phyloP scores from a whole-genome alignment of 2,113 vertebrate species.

The Otolemur garnettii region DNA sequence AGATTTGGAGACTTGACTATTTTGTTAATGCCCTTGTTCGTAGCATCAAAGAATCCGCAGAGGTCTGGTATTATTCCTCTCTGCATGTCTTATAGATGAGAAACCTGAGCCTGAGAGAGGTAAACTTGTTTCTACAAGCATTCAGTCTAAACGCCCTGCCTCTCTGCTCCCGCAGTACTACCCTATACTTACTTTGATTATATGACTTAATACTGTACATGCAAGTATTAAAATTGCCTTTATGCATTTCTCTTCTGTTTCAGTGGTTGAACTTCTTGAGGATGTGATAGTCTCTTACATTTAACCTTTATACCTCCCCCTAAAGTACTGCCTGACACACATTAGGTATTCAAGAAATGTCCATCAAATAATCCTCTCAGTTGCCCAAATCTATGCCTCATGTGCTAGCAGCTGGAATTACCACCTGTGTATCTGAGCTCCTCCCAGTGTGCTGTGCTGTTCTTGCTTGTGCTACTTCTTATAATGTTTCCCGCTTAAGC shows the following conservation, averaged over 20 bases:
- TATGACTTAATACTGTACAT: background rate
- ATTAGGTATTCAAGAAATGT: background rate
- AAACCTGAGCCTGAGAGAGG: background rate
- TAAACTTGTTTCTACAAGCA: background rate
- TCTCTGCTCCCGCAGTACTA: background rate
- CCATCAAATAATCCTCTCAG: rapidly evolving
- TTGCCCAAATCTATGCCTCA: background rate
- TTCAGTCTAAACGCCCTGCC: too few relatives aligned
- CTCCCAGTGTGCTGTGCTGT: background rate
- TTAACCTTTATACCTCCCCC: background rate
- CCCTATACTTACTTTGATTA: background rate
- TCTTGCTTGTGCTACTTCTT: background rate
- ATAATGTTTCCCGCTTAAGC: background rate
- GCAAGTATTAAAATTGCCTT: background rate
- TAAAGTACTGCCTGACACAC: background rate
- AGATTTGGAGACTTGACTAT: background rate
- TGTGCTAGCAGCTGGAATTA: background rate
- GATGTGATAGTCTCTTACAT: background rate
- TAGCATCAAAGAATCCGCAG: background rate
- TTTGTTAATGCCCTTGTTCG: background rate
- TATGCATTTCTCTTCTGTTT: background rate
- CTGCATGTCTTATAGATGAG: background rate
- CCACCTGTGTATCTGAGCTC: too few relatives aligned
- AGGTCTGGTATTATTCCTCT: background rate
- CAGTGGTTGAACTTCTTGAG: background rate